phyloP scores from a whole-genome alignment of 2,888 invertebrate genomes.

The Chrysina gloriosa region DNA sequence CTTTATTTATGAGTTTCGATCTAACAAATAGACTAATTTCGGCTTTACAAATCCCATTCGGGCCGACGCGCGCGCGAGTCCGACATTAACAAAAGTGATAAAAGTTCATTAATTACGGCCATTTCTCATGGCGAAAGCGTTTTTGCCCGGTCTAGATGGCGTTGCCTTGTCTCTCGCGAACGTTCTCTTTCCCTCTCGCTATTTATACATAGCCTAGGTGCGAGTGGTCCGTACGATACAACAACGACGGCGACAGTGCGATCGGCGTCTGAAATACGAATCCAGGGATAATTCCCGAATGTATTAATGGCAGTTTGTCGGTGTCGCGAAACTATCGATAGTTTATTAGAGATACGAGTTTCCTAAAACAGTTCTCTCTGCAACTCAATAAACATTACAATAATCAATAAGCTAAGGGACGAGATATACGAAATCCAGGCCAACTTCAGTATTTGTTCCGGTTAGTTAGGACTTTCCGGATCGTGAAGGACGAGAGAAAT shows the following conservation, averaged over 20 bases:
- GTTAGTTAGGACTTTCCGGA: constrained; percentile 11
- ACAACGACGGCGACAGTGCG: neutral
- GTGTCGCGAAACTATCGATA: constrained; percentile 22
- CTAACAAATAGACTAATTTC: constrained; percentile 37
- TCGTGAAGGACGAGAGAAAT: neutral
- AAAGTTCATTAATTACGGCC: constrained; percentile 32
- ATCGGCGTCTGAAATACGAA: constrained; percentile 25
- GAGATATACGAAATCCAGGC: neutral
- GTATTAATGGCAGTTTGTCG: constrained; percentile 21
- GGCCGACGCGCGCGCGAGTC: neutral
- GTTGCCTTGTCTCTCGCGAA: neutral
- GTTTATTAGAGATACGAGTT: constrained; percentile 1
- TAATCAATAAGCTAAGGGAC: constrained; percentile 23
- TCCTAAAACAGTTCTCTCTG: neutral
- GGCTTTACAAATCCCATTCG: constrained; percentile 29
- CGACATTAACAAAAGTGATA: constrained; percentile 38
- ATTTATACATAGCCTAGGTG: neutral
- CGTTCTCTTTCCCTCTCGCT: no score
- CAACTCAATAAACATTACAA: constrained; percentile 31
- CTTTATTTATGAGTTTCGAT: constrained; percentile 19
- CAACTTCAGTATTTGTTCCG: constrained; percentile 17
- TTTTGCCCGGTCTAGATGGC: constrained; percentile 14
- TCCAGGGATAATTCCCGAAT: constrained; percentile 30
- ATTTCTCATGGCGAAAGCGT: constrained; percentile 27
- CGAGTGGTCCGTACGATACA: neutral